Percentiles rank a stretch among this genome's conserved stretches.
Conservation (phyloP, 2,113 vertebrate species). For the Collichthys lucidus region DNA sequence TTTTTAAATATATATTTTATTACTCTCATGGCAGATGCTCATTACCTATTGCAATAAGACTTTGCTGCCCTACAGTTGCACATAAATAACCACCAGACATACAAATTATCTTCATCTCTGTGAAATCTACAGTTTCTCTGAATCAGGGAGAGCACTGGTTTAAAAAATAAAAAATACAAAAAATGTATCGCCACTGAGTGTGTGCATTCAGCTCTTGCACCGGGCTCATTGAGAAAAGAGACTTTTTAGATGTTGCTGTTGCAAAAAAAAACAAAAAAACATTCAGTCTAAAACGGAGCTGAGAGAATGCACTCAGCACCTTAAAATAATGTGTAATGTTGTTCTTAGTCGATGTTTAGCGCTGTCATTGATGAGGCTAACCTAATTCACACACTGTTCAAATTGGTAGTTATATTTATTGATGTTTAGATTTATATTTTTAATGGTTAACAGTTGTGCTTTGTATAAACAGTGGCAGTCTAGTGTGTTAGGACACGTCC, state of each 20-base stretch:
- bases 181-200: conserved; percentile 67
- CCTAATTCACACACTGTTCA: conserved; percentile 77
- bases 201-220: conserved; percentile 56
- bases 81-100: conserved; percentile 48
- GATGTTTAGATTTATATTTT: conserved; percentile 75
- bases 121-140: conserved; percentile 60
- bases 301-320: conserved; percentile 72
- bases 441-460: conserved; percentile 72
- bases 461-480: conserved; percentile 76
- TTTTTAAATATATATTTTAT: conserved; percentile 71
- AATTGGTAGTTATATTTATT: conserved; percentile 82
- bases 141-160: conserved; percentile 67
- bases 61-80: conserved; percentile 63
- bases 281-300: conserved; percentile 29
- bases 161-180: too few species aligned
- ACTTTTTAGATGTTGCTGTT: conserved; percentile 33
- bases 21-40: conserved; percentile 65
- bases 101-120: conserved; percentile 33
- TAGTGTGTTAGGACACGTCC: conserved; percentile 52
- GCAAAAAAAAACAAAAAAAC: conserved; percentile 19
- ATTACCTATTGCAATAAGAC: conserved; percentile 75
- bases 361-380: conserved; percentile 65
- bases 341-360: conserved; percentile 71
- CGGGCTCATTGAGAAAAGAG: conserved; percentile 16
- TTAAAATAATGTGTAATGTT: conserved; percentile 70